Evolutionary conservation across 35 echinoderm and acorn worm species (phyloP).

Genomic region (Ptychodera flava): DNA sequence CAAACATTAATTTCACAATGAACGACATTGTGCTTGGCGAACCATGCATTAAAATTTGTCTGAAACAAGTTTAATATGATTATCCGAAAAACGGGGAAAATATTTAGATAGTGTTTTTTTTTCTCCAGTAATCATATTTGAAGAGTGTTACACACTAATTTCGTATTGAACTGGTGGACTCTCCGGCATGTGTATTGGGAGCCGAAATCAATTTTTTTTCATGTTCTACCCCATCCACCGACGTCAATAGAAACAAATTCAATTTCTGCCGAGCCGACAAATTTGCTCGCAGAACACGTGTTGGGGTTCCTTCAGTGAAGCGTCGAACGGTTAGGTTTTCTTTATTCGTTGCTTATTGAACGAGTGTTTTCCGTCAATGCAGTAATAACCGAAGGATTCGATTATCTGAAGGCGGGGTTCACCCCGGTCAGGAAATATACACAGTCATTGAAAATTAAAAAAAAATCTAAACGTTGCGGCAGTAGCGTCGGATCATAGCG

Average conservation of each 20-base stretch:
- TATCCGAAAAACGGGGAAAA: not conserved
- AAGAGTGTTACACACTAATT: not conserved
- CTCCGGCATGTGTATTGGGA: no score
- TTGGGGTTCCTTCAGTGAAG: not conserved
- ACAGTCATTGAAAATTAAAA: no score
- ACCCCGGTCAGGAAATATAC: not conserved
- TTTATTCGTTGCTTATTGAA: conserved; percentile 2
- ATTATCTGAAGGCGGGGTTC: not conserved
- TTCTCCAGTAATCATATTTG: not conserved
- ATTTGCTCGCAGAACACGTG: not conserved
- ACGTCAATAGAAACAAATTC: not conserved
- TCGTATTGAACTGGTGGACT: not conserved
- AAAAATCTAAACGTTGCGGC: no score
- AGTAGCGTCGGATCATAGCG: no score
- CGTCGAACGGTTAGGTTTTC: not conserved
- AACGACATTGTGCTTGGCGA: not conserved
- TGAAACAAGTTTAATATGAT: not conserved
- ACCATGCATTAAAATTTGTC: not conserved
- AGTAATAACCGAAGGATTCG: not conserved
- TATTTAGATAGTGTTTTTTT: not conserved
- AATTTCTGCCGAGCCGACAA: not conserved
- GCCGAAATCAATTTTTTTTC: no score
- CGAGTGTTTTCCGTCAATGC: not conserved
- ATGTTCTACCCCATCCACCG: not conserved
- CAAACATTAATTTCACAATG: not conserved